Conservation (phyloP, 2,888 invertebrate genomes). For the Pristionchus exspectatus region DNA sequence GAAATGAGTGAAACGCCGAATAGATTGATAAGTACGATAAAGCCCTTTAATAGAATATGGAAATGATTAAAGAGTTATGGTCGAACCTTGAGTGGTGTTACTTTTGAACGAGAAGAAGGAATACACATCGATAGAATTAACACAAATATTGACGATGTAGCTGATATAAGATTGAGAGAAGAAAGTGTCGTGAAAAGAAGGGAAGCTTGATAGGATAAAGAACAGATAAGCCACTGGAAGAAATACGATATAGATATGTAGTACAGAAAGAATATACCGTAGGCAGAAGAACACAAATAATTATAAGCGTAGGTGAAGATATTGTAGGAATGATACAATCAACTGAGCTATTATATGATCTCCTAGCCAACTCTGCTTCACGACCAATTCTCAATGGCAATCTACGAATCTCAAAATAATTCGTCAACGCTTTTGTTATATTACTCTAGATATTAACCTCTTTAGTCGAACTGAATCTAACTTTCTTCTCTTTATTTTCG, state of each 20-base stretch:
- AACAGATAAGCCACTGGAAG: constrained; percentile 44
- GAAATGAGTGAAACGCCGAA: constrained; percentile 28
- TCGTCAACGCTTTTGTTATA: background rate
- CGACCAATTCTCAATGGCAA: constrained; percentile 1
- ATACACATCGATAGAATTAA: constrained; percentile 28
- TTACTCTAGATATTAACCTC: background rate
- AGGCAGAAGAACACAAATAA: constrained; percentile 3
- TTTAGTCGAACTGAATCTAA: constrained; percentile 27
- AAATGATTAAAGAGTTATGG: background rate
- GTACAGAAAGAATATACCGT: constrained; percentile 22
- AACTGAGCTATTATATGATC: background rate
- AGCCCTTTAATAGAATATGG: background rate
- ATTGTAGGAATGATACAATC: background rate
- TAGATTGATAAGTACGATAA: constrained; percentile 34
- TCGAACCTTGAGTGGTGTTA: constrained; percentile 11
- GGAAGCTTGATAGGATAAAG: constrained; percentile 28
- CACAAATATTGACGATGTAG: constrained; percentile 43
- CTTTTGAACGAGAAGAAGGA: background rate
- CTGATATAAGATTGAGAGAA: constrained; percentile 49
- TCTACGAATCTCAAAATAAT: constrained; percentile 40
- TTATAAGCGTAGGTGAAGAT: background rate
- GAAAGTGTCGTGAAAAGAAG: constrained; percentile 22
- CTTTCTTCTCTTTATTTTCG: background rate
- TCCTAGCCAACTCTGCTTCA: constrained; percentile 24
- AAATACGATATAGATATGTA: background rate